Evolutionary conservation across 2,797 vertebrate species (phyloP).

Genomic region (Dallia pectoralis): DNA sequence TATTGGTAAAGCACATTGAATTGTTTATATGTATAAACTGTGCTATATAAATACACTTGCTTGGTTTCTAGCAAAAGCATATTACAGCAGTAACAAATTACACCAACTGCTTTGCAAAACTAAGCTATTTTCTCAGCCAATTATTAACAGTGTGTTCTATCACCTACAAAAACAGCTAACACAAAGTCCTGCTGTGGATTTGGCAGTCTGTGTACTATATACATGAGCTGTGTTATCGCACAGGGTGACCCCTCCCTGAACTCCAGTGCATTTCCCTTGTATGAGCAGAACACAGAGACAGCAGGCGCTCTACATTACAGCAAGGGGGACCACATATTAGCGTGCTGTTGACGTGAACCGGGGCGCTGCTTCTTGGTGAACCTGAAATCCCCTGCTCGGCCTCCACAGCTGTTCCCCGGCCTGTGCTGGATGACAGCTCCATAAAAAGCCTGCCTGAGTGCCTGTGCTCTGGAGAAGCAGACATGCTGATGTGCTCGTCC

Average conservation of each 20-base stretch:
- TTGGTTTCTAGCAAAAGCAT: no score
- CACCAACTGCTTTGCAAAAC: no score
- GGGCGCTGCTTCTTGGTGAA: conserved; percentile 58
- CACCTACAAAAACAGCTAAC: no score
- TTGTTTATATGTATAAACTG: no score
- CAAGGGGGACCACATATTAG: conserved; percentile 65
- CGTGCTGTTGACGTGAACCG: conserved; percentile 70
- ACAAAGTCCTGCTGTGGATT: background rate
- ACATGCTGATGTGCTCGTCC: conserved; percentile 56
- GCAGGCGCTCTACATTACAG: conserved; percentile 24
- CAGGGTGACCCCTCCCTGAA: conserved; percentile 70
- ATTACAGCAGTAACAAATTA: no score
- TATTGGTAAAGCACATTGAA: no score
- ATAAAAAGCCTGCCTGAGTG: conserved; percentile 63
- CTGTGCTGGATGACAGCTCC: conserved; percentile 68
- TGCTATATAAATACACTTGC: no score
- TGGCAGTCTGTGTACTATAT: conserved; percentile 8
- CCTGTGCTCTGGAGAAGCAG: conserved; percentile 59
- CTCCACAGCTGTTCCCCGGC: conserved; percentile 71
- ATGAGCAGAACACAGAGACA: conserved; percentile 45
- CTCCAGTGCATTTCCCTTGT: conserved; percentile 54
- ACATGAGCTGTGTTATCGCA: conserved; percentile 35
- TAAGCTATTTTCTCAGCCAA: background rate
- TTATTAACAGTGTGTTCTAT: background rate
- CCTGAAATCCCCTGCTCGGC: conserved; percentile 56